Evolutionary conservation across 2,113 vertebrate species (phyloP).

Genomic region (Mobula hypostoma): DNA sequence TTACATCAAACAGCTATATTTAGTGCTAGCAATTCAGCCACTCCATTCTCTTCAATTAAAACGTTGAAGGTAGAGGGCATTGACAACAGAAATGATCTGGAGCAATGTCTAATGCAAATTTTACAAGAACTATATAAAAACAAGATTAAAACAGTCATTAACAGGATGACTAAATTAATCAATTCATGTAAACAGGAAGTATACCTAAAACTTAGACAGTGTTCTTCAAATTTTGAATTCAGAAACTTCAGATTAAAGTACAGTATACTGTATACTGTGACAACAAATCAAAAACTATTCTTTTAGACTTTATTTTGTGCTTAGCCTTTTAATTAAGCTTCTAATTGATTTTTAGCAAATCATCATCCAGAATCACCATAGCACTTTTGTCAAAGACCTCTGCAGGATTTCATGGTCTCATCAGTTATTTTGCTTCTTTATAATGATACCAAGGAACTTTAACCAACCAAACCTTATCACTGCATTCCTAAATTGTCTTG

Average conservation of each 20-base stretch:
- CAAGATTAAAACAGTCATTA: conserved; percentile 45
- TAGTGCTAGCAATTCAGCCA: conserved; percentile 71
- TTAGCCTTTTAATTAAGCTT: no score
- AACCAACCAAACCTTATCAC: neutral
- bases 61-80: conserved; percentile 53
- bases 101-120: conserved; percentile 38
- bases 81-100: conserved; percentile 41
- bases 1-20: conserved; percentile 97
- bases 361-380: no score
- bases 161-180: conserved; percentile 43
- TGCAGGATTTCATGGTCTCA: no score
- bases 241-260: neutral
- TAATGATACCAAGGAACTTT: neutral
- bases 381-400: no score
- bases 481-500: neutral
- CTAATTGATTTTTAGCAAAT: no score
- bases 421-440: neutral
- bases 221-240: neutral
- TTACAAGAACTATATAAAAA: conserved; percentile 41
- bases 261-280: neutral
- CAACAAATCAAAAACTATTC: neutral
- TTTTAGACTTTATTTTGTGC: no score
- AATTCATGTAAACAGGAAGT: neutral
- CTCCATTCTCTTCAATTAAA: conserved; percentile 65
- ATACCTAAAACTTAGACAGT: neutral